Conservation (phyloP, 1,140 invertebrate species). For the Sycophaga agraensis region DNA sequence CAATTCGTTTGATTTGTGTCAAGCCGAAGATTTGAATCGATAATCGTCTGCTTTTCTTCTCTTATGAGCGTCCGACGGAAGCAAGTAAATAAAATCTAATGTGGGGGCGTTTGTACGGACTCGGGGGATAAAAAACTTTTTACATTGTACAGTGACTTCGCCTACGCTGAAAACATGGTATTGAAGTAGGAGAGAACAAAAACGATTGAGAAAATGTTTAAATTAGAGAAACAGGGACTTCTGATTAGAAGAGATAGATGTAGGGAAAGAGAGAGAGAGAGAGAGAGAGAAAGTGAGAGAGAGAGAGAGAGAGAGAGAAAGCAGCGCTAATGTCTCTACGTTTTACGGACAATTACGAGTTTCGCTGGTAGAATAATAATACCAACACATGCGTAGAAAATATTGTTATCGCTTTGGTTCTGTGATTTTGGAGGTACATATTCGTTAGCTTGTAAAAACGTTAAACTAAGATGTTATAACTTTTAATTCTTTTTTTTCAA, state of each 20-base stretch:
- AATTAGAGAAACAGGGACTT: conserved; percentile 13
- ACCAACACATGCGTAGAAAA: conserved; percentile 35
- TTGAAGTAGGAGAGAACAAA: conserved; percentile 40
- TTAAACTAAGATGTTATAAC: conserved; percentile 54
- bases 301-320: conserved; percentile 1
- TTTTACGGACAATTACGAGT: conserved; percentile 33
- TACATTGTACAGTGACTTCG: conserved; percentile 58
- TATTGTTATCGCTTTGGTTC: conserved; percentile 57
- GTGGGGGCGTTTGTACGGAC: conserved; percentile 11
- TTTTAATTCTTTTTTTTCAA: conserved; percentile 49
- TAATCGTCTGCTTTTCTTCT: conserved; percentile 36
- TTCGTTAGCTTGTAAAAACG: conserved; percentile 57
- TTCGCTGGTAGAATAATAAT: conserved; percentile 44
- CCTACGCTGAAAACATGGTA: conserved; percentile 51
- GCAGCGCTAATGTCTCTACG: conserved; percentile 21
- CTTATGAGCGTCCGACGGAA: conserved; percentile 35
- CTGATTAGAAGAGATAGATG: conserved; percentile 1
- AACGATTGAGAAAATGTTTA: conserved; percentile 20
- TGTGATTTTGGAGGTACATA: conserved; percentile 58
- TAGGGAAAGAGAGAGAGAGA: not conserved
- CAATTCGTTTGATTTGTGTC: conserved; percentile 46
- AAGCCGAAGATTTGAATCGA: conserved; percentile 16
- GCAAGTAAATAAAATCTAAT: conserved; percentile 27
- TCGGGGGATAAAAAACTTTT: conserved; percentile 46
- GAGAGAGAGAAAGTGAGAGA: not conserved